Evolutionary conservation across 2,113 vertebrate genomes (phyloP).

Genomic region (Barnardius zonarius): DNA sequence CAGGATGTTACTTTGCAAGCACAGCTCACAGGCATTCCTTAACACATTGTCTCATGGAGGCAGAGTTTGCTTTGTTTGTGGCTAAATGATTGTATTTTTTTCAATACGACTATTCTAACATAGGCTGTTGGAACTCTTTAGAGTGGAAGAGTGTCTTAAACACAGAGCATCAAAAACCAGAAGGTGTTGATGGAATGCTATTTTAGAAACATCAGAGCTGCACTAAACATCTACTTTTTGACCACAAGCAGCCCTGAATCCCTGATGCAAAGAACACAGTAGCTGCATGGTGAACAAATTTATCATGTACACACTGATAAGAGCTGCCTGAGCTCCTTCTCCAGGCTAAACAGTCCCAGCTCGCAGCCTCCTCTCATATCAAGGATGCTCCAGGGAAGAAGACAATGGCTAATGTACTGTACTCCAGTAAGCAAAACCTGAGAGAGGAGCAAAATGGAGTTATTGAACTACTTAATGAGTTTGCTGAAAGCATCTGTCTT

Average conservation of each 20-base stretch:
- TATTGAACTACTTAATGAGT: not conserved
- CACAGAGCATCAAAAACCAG: not conserved
- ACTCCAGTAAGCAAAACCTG: not conserved
- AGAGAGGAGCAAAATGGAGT: not conserved
- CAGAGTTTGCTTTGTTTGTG: not conserved
- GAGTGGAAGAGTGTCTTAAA: not conserved
- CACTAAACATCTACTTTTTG: not conserved
- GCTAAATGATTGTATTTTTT: not conserved
- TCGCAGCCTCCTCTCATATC: not conserved
- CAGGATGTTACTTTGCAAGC: not conserved
- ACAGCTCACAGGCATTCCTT: not conserved
- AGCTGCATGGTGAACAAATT: not conserved
- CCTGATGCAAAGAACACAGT: not conserved
- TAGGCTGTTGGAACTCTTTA: not conserved
- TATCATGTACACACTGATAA: not conserved
- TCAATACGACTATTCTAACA: accelerated
- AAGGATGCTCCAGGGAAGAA: not conserved
- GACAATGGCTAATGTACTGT: not conserved
- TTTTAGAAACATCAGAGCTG: not conserved
- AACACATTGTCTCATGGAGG: not conserved
- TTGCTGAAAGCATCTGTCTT: not conserved
- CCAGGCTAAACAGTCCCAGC: not conserved
- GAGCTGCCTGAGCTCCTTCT: not conserved
- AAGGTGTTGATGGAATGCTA: not conserved
- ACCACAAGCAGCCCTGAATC: not conserved